These are phyloP conservation scores for Neoascia interrupta DNA, from an alignment of 2,888 invertebrate species.

Conservation along the genomic window DNA sequence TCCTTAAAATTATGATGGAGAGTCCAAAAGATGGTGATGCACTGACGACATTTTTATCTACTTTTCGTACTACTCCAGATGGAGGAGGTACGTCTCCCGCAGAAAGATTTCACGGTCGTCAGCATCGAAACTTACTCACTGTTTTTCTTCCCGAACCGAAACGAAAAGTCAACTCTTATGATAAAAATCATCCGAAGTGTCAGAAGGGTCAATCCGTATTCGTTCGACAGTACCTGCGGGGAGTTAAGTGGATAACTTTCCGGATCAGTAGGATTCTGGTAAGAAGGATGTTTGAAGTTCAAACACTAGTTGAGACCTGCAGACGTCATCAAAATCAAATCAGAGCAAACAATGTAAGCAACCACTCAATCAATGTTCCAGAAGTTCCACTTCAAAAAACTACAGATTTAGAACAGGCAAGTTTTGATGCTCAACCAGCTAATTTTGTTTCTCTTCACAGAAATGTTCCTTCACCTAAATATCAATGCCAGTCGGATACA, in stretches of 20 bases:
- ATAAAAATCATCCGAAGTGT: background rate
- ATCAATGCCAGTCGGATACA: background rate
- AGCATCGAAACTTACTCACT: background rate
- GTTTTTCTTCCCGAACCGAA: background rate
- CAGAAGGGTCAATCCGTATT: background rate
- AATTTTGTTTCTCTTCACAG: background rate
- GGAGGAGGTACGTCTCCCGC: conserved; percentile 8
- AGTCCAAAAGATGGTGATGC: conserved; percentile 2
- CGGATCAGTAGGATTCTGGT: background rate
- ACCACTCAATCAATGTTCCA: background rate
- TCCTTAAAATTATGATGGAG: conserved; percentile 3
- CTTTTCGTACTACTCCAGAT: conserved; percentile 12
- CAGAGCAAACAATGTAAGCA: background rate
- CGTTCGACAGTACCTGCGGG: background rate
- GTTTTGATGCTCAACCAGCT: background rate
- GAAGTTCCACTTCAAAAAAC: too few relatives aligned
- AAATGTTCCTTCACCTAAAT: background rate
- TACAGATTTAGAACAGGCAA: background rate
- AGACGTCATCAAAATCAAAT: conserved; percentile 12
- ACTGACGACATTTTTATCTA: conserved; percentile 8
- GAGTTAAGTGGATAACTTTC: background rate
- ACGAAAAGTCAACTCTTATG: background rate
- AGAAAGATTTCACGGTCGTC: conserved; percentile 7
- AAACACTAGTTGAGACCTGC: background rate
- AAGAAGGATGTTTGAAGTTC: conserved; percentile 2